Percentiles rank a stretch among this genome's conserved stretches.
Conservation (phyloP, 2,113 vertebrate genomes). For the Plectropomus leopardus region DNA sequence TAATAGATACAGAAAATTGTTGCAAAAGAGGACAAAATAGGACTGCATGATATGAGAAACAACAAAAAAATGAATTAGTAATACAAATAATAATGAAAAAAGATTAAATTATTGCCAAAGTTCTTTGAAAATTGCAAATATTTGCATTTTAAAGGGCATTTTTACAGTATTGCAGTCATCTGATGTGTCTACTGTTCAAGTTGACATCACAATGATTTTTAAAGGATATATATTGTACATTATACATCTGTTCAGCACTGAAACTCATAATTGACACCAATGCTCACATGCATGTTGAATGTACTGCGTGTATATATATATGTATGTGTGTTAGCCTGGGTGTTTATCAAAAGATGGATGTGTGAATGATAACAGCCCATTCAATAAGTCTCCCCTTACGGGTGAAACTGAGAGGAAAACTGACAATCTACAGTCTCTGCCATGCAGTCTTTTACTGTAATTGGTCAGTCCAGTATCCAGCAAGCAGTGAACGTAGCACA, state of each 20-base stretch:
- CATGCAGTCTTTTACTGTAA: background rate
- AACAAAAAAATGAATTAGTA: too few relatives aligned
- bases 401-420: background rate
- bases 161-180: too few relatives aligned
- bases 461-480: slow-evolving; percentile 7
- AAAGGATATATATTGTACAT: too few relatives aligned
- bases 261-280: background rate
- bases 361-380: background rate
- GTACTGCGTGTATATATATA: background rate
- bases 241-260: background rate
- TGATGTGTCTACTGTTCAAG: too few relatives aligned
- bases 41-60: too few relatives aligned
- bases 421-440: background rate
- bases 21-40: background rate
- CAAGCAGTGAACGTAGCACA: background rate
- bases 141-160: too few relatives aligned
- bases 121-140: too few relatives aligned
- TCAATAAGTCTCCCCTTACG: slow-evolving; percentile 1
- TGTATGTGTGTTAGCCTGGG: background rate
- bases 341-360: slow-evolving; percentile 4
- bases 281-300: background rate
- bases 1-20: background rate
- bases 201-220: too few relatives aligned
- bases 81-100: too few relatives aligned
- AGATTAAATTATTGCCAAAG: too few relatives aligned